phyloP scores from a whole-genome alignment of 2,113 vertebrate genomes.

The Martes martes region DNA sequence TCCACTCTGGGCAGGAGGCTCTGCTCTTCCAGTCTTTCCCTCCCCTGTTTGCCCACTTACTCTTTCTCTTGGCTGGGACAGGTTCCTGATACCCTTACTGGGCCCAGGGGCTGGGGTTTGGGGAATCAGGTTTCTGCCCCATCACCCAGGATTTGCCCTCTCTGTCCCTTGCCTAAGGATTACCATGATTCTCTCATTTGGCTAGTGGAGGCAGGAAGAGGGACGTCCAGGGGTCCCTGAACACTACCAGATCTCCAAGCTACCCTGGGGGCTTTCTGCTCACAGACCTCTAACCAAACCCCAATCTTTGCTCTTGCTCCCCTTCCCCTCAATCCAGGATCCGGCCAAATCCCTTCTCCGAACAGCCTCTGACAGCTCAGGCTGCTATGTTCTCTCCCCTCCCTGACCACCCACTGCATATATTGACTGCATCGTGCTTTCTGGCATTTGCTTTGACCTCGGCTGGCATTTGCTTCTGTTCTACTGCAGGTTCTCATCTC shows the following conservation, averaged over 20 bases:
- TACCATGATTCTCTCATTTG: neutral
- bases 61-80: neutral
- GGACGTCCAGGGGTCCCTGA: neutral
- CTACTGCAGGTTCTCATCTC: neutral
- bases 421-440: neutral
- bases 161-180: neutral
- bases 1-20: neutral
- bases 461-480: conserved; percentile 30
- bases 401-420: neutral
- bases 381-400: neutral
- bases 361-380: neutral
- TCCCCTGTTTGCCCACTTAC: neutral
- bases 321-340: neutral
- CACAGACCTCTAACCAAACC: neutral
- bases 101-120: neutral
- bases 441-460: conserved; percentile 3
- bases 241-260: neutral
- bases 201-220: neutral
- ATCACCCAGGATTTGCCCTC: neutral
- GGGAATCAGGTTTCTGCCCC: neutral
- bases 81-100: neutral
- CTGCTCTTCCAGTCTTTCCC: neutral
- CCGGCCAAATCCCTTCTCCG: neutral
- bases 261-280: neutral
- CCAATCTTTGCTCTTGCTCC: neutral